Base-by-base conservation (phyloP, 2,888 invertebrate species). In the Crioceris asparagi region DNA sequence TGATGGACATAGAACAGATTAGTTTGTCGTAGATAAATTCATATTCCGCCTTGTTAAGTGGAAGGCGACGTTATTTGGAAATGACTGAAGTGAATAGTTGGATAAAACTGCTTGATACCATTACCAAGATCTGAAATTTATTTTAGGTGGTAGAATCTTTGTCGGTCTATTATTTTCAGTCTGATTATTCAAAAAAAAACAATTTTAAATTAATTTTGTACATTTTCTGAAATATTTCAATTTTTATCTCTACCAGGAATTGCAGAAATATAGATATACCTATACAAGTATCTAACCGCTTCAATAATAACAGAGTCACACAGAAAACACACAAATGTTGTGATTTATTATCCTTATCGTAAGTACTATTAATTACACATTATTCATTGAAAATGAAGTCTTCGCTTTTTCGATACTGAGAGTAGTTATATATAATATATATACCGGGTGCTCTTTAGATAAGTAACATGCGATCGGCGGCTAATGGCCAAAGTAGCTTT, bases 351-450 rank as follows among this genome's bases (percentile, higher is more conserved):
- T 7, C 21, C n/a, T n/a, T n/a, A n/a, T 21, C 7, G 8, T 7
- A 54, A 56, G 53, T 55, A 58, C 56, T 51, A 52, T 57, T 56
- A 56, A 57, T 57, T 52, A 57, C 59, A 55, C 54, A 52, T 57
- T 59, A 57, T 60, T 60, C 59, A 43, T 43, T 38, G 41, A 46
- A 55, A 57, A 57, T 57, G 55, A 56, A 56, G 54, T 55, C 50
- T 50, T 48, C 39, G 41, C 36, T 45, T 50, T 50, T 44, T 50
- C 46, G 47, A 42, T 36, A 44, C 27, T 35, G 43, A 41, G 45
- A 39, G 43, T 38, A 21, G 29, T 15, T 12, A 14, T 15, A 11
- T 11, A 29, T 29, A 29, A 15, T 16, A 25, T 23, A 19, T 50
- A 48, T 49, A 43, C 44, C 46, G 43, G 51, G 49, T 52, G 49